Conservation (phyloP, 2,888 invertebrate species). For the Hirudinaria manillensis region DNA sequence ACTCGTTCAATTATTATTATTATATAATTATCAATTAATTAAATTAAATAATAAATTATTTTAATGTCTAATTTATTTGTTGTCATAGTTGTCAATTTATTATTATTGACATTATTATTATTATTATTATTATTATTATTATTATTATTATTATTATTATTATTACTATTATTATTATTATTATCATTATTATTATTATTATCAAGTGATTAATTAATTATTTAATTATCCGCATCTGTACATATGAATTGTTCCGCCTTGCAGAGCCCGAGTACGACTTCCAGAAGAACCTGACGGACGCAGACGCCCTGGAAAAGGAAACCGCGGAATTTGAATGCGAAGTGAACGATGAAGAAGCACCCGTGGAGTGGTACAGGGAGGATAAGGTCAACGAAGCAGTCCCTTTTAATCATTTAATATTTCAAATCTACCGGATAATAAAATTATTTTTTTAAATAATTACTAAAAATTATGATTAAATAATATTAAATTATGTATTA, state of each 20-base stretch:
- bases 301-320: slow-evolving; percentile 84
- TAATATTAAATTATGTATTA: neutral
- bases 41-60: neutral
- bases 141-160: neutral
- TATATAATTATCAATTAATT: neutral
- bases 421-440: neutral
- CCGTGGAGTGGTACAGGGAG: slow-evolving; percentile 80
- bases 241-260: too few species aligned
- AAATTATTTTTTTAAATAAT: neutral
- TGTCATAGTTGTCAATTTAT: neutral
- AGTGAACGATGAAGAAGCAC: slow-evolving; percentile 88
- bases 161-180: too few species aligned
- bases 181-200: too few species aligned
- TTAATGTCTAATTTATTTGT: neutral
- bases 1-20: neutral
- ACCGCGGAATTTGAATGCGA: slow-evolving; percentile 87
- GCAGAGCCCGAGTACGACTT: slow-evolving; percentile 69
- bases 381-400: slow-evolving; percentile 40
- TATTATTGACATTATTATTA: too few species aligned
- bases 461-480: neutral
- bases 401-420: neutral
- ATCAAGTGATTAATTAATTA: too few species aligned
- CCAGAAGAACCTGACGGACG: slow-evolving; percentile 82
- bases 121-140: too few species aligned
- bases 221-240: too few species aligned